Evolutionary conservation across 2,888 invertebrate species (phyloP).

Genomic region (Sphaerophoria rueppellii): DNA sequence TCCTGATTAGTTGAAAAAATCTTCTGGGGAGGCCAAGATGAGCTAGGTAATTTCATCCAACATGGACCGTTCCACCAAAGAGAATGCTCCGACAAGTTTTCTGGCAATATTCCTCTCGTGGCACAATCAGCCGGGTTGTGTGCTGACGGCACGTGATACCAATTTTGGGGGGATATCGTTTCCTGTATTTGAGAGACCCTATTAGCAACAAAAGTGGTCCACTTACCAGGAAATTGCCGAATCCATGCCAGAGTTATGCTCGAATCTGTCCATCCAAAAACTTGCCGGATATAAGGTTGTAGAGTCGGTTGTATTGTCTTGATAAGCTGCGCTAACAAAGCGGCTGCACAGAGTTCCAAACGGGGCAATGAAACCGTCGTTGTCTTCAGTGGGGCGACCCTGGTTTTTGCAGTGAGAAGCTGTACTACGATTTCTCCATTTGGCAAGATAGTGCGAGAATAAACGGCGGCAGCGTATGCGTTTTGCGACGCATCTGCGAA

Average conservation of each 20-base stretch:
- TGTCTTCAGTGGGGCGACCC: constrained; percentile 26
- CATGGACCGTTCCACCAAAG: not conserved
- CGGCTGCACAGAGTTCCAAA: not conserved
- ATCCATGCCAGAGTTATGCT: too few relatives aligned
- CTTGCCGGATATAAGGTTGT: not conserved
- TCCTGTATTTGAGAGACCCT: constrained; percentile 22
- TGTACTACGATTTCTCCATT: constrained; percentile 17
- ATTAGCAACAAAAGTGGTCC: constrained; percentile 20
- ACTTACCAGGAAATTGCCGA: constrained; percentile 23
- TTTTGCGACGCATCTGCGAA: constrained; percentile 47
- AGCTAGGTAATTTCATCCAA: not conserved
- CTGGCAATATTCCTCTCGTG: not conserved
- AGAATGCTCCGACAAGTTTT: not conserved
- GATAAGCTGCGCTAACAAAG: constrained; percentile 14
- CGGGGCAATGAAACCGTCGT: constrained; percentile 27
- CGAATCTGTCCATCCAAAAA: constrained; percentile 28
- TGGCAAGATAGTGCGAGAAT: constrained; percentile 24
- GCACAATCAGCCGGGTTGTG: not conserved
- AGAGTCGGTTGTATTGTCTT: not conserved
- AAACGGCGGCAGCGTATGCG: constrained; percentile 40
- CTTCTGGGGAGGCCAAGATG: not conserved
- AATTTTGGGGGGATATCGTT: constrained; percentile 6
- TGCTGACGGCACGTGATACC: constrained; percentile 15
- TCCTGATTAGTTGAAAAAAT: constrained; percentile 2
- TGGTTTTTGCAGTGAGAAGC: constrained; percentile 32